Evolutionary conservation across 2,888 invertebrate genomes (phyloP), one percentile per base, ranked within the genome.

Genomic region (Eilema depressum): DNA sequence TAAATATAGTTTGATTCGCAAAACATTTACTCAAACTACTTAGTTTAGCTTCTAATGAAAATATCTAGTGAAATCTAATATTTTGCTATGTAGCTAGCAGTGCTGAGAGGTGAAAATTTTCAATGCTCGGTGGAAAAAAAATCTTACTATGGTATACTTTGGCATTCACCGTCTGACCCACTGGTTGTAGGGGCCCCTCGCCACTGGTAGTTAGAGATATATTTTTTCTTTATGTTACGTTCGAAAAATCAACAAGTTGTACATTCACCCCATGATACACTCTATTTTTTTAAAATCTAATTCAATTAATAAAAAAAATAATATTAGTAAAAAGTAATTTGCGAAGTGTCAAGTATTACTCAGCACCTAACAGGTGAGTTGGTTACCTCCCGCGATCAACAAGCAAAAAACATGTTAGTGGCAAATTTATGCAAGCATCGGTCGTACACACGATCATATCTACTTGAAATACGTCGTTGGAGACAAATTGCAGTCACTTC

Each of bases 401-500:
- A 80, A 81, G 86, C 89, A 93, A 93, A 93, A 94, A 91, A 85
- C 93, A 93, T 92, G 93, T 90, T 90, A 81, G 87, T 89, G 86
- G 88, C 88, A 90, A 91, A 92, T 90, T 88, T 89, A 91, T 91
- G 91, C 92, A 92, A 90, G 89, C 88, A 88, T 89, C 83, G 88
- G 83, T 88, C 87, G 88, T 87, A 90, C 89, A 91, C 89, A 92
- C 90, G 94, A 94, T 94, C 90, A 94, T 95, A 94, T 94, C 94
- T 92, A 90, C 90, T 91, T 91, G 91, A 91, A 90, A 90, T 89
- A 91, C 89, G 92, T 93, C 92, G 90, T 84, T 76, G 78, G 86
- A 91, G 94, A 94, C 95, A 95, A 95, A 95, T 95, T 94, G 94
- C 90, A 90, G 85, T 92, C 92, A 91, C 92, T 91, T 92, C 91